Evolutionary conservation across 2,113 vertebrate species (phyloP).

Genomic region (Mormyrus lacerda): DNA sequence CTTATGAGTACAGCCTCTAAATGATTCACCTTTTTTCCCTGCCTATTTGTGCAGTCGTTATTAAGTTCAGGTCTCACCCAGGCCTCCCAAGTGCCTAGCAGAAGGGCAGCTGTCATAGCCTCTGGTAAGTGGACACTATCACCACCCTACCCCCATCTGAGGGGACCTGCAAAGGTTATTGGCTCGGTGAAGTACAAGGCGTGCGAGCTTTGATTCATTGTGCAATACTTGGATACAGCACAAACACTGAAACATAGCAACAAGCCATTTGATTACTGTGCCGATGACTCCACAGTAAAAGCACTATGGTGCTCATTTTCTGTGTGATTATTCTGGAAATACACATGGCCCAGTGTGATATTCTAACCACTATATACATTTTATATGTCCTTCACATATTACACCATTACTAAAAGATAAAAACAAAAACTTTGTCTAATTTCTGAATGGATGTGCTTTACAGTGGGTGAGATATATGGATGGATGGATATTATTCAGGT

Average conservation of each 20-base stretch:
- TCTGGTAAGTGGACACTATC: not conserved
- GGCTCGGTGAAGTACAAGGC: not conserved
- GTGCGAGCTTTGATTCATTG: conserved; percentile 7
- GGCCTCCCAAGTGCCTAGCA: not conserved
- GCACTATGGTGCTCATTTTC: not conserved
- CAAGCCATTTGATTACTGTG: not conserved
- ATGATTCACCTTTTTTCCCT: not conserved
- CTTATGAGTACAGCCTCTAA: not conserved
- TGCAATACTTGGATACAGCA: not conserved
- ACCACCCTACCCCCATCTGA: not conserved
- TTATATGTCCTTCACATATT: not conserved
- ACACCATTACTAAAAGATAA: not conserved
- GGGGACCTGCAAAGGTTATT: not conserved
- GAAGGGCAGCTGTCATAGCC: conserved; percentile 14
- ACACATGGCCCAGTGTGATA: not conserved
- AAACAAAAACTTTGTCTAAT: not conserved
- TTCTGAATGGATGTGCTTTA: not conserved
- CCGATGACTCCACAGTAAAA: not conserved
- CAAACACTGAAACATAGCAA: conserved; percentile 23
- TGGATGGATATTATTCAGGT: not conserved
- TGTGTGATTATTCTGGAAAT: not conserved
- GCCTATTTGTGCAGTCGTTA: not conserved
- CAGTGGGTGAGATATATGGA: not conserved
- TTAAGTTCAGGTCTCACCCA: not conserved
- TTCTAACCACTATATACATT: not conserved